These are phyloP conservation scores for Gryllus longicercus DNA, from an alignment of 2,888 invertebrate species.

Conservation along the genomic window DNA sequence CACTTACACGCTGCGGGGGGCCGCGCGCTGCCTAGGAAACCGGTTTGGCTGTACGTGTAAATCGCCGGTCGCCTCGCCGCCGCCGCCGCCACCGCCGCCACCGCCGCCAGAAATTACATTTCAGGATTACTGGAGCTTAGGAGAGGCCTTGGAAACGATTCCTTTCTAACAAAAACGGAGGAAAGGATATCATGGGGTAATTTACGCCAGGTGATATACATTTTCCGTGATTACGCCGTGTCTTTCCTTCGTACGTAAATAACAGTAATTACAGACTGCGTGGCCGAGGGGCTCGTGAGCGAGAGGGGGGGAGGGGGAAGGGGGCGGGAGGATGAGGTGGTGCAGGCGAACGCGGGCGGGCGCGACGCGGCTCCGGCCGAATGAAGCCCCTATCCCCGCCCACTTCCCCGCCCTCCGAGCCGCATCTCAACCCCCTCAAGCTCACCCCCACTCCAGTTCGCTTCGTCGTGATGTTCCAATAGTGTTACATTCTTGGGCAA, in stretches of 20 bases:
- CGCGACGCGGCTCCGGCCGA: too few species aligned
- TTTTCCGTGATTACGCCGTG: background rate
- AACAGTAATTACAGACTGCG: background rate
- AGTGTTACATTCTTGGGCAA: too few species aligned
- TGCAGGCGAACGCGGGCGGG: background rate
- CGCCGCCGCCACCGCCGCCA: background rate
- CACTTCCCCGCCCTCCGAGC: too few species aligned
- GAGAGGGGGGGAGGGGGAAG: background rate
- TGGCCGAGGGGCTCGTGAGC: background rate
- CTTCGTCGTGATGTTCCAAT: too few species aligned
- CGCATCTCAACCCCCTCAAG: too few species aligned
- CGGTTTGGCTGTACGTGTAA: background rate
- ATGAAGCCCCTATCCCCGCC: too few species aligned
- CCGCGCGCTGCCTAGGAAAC: background rate
- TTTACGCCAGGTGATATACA: background rate
- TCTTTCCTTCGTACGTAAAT: constrained; percentile 3
- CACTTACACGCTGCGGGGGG: too few species aligned
- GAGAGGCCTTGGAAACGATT: background rate
- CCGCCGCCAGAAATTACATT: background rate
- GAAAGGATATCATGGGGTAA: background rate
- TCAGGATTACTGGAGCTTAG: background rate
- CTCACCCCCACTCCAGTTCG: too few species aligned
- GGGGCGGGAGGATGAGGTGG: background rate
- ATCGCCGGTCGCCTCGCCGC: background rate
- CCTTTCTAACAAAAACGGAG: background rate